phyloP scores from a whole-genome alignment of 1,140 invertebrate genomes.

The Chionoecetes opilio region DNA sequence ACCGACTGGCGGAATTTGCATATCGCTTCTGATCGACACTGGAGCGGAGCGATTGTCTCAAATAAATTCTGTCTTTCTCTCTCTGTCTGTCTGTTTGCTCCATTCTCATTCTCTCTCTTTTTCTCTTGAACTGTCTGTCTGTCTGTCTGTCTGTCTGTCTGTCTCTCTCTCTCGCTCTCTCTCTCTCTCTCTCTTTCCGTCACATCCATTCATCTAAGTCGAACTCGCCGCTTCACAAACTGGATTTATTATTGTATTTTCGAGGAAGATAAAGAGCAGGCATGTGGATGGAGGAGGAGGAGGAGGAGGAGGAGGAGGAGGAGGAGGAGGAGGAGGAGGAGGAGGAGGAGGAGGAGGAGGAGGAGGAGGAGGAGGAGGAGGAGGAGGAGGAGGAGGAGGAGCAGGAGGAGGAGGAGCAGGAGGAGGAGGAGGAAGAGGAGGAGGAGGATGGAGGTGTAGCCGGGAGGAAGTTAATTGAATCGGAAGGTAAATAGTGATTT shows the following conservation, averaged over 20 bases:
- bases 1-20: not conserved
- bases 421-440: not conserved
- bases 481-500: not conserved
- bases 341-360: not conserved
- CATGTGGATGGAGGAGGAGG: too few relatives aligned
- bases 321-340: slow-evolving; percentile 18
- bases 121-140: too few relatives aligned
- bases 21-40: slow-evolving; percentile 15
- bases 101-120: too few relatives aligned
- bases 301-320: not conserved
- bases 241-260: slow-evolving; percentile 3
- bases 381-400: slow-evolving; percentile 34
- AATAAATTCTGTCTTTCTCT: slow-evolving; percentile 16
- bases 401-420: not conserved
- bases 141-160: too few relatives aligned
- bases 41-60: not conserved
- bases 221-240: not conserved
- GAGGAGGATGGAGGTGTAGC: not conserved
- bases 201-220: not conserved
- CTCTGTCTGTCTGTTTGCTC: not conserved
- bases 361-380: slow-evolving; percentile 6
- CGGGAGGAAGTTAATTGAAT: not conserved
- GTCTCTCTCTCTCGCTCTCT: not conserved
- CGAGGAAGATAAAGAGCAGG: slow-evolving; percentile 22
- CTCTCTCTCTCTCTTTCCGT: not conserved